Evolutionary conservation across 1,140 invertebrate species (phyloP).

Genomic region (Hylyphantes graminicola): DNA sequence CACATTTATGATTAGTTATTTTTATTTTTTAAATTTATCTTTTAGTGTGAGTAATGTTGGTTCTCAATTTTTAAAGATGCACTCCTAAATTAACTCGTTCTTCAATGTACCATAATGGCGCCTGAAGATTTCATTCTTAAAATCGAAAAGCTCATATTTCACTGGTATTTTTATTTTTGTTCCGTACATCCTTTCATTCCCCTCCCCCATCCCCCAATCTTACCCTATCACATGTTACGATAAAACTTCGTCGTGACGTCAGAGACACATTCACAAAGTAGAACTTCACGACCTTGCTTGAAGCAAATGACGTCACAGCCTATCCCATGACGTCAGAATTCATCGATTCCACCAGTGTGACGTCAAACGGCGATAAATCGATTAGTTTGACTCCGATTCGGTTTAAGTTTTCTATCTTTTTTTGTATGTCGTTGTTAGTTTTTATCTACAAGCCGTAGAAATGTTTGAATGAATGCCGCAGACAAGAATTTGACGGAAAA

Average conservation of each 20-base stretch:
- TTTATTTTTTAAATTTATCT: too few relatives aligned
- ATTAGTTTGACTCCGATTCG: conserved; percentile 47
- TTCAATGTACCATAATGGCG: conserved; percentile 22
- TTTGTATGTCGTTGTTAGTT: conserved; percentile 17
- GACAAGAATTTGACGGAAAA: too few relatives aligned
- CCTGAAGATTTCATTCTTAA: conserved; percentile 50
- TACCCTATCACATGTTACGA: conserved; percentile 26
- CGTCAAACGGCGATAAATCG: conserved; percentile 55
- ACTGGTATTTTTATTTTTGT: conserved; percentile 28
- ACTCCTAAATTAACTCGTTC: conserved; percentile 17
- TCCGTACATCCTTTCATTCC: background rate
- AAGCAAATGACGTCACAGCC: conserved; percentile 42
- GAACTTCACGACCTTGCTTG: conserved; percentile 51
- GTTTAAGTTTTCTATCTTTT: conserved; percentile 34
- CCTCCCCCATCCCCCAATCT: background rate
- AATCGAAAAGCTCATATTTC: conserved; percentile 42
- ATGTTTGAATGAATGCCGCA: background rate
- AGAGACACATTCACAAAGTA: conserved; percentile 53
- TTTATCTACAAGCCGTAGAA: background rate
- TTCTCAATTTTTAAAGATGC: background rate
- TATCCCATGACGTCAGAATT: conserved; percentile 39
- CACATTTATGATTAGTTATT: too few relatives aligned
- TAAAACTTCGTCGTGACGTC: conserved; percentile 46
- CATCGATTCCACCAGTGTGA: conserved; percentile 42
- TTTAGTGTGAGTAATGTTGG: too few relatives aligned